Evolutionary conservation across 2,888 invertebrate genomes (phyloP).

Genomic region (Zygaena filipendulae): DNA sequence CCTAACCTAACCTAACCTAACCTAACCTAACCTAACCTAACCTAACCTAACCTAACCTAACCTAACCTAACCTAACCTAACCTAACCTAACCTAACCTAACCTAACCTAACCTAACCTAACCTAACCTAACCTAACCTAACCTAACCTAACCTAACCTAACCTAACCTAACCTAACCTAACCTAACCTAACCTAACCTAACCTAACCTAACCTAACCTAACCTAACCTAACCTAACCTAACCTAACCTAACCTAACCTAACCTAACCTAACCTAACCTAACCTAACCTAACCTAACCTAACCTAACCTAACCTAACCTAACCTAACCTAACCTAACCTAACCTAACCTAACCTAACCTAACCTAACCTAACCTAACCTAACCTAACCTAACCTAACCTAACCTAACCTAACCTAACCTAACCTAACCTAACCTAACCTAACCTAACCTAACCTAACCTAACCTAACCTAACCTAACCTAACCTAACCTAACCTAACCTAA

Average conservation of each 20-base stretch:
- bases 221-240: constrained; percentile 13
- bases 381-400: constrained; percentile 10
- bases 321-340: constrained; percentile 16
- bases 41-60: constrained; percentile 10
- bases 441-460: constrained; percentile 16
- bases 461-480: constrained; percentile 15
- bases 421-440: constrained; percentile 11
- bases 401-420: constrained; percentile 9
- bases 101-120: constrained; percentile 11
- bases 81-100: constrained; percentile 11
- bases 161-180: constrained; percentile 10
- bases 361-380: constrained; percentile 10
- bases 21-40: constrained; percentile 10
- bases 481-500: constrained; percentile 14
- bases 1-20: constrained; percentile 2
- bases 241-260: constrained; percentile 16
- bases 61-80: constrained; percentile 10
- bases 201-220: constrained; percentile 13
- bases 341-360: constrained; percentile 17
- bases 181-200: constrained; percentile 12
- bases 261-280: constrained; percentile 16
- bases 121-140: constrained; percentile 10
- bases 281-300: constrained; percentile 14
- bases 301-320: constrained; percentile 13
- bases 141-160: constrained; percentile 12